Conservation (phyloP, 2,888 invertebrate genomes). For the Argynnis bischoffii region DNA sequence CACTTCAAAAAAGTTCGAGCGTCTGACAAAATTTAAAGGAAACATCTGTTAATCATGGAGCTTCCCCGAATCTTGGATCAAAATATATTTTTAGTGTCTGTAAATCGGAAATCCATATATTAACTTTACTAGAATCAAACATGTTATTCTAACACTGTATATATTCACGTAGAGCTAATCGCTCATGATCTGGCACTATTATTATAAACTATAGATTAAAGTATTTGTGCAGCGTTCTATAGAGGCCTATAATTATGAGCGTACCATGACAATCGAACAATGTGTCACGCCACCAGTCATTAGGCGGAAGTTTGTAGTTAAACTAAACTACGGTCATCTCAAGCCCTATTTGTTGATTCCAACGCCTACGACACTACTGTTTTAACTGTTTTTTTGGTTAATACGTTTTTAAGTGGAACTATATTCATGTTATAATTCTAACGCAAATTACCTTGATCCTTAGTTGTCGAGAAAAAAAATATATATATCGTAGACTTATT, state of each 20-base stretch:
- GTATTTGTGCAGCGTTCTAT: constrained; percentile 21
- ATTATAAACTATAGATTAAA: constrained; percentile 22
- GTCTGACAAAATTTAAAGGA: constrained; percentile 53
- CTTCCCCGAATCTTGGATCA: constrained; percentile 43
- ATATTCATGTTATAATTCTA: constrained; percentile 30
- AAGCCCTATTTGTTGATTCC: constrained; percentile 63
- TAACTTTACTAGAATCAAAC: too few relatives aligned
- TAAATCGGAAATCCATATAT: background rate
- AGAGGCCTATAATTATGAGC: constrained; percentile 30
- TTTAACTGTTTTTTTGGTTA: constrained; percentile 62
- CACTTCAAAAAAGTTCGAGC: constrained; percentile 49
- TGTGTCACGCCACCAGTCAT: constrained; percentile 55
- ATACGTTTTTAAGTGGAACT: constrained; percentile 66
- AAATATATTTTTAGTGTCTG: constrained; percentile 39
- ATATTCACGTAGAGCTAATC: constrained; percentile 11
- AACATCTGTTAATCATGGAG: constrained; percentile 55
- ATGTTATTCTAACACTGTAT: too few relatives aligned
- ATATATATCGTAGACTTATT: background rate
- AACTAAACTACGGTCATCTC: constrained; percentile 73
- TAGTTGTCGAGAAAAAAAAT: background rate
- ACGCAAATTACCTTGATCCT: constrained; percentile 15
- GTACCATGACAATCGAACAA: constrained; percentile 39
- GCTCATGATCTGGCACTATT: background rate
- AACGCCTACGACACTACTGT: constrained; percentile 65
- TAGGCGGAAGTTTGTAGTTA: constrained; percentile 76